These are phyloP conservation scores for Sarcophaga subvicina DNA, from an alignment of 2,888 invertebrate species.

Conservation along the genomic window DNA sequence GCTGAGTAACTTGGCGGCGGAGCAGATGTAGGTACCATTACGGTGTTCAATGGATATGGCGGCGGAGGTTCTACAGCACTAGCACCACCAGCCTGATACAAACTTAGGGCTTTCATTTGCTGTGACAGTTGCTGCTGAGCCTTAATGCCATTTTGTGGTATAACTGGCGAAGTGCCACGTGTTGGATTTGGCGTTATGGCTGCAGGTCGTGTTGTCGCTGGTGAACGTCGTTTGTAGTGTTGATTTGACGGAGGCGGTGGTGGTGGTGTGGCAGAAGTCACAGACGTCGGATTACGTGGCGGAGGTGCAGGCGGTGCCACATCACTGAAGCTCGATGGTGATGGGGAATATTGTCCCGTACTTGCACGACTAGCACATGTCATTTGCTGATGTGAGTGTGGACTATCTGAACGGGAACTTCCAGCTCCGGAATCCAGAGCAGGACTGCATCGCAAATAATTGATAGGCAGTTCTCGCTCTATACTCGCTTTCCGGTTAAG, in stretches of 20 bases:
- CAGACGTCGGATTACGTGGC: slow-evolving; percentile 87
- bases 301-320: slow-evolving; percentile 88
- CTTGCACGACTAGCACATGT: slow-evolving; percentile 82
- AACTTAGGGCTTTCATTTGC: slow-evolving; percentile 92
- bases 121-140: slow-evolving; percentile 93
- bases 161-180: slow-evolving; percentile 83
- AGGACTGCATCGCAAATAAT: slow-evolving; percentile 89
- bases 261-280: slow-evolving; percentile 84
- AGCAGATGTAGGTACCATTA: slow-evolving; percentile 79
- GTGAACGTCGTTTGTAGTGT: slow-evolving; percentile 89
- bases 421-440: slow-evolving; percentile 94
- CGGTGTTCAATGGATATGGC: slow-evolving; percentile 86
- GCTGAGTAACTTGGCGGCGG: slow-evolving; percentile 91
- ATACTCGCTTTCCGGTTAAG: slow-evolving; percentile 94
- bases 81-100: slow-evolving; percentile 86
- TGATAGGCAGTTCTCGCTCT: slow-evolving; percentile 88
- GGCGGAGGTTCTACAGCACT: slow-evolving; percentile 89
- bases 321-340: slow-evolving; percentile 84
- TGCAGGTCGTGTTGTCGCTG: slow-evolving; percentile 85
- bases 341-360: slow-evolving; percentile 83
- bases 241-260: slow-evolving; percentile 87
- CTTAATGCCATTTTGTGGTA: slow-evolving; percentile 85
- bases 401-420: slow-evolving; percentile 94
- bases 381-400: slow-evolving; percentile 88
- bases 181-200: slow-evolving; percentile 85